phyloP scores from a whole-genome alignment of 2,797 vertebrate species.

The Neopelma chrysocephalum region DNA sequence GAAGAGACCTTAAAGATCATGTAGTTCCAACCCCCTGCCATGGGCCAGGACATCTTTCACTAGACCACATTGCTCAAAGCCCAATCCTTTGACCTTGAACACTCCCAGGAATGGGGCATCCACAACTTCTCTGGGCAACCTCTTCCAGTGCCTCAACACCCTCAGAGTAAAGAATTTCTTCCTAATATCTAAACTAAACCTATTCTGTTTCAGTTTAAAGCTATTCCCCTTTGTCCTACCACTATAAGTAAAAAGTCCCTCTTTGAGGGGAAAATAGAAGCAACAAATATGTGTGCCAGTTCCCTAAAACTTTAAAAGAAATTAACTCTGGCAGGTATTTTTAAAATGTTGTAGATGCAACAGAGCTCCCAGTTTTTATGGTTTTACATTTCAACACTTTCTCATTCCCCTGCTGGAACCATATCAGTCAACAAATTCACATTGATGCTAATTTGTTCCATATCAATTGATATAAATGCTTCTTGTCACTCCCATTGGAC shows the following conservation, averaged over 20 bases:
- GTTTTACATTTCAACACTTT: not conserved
- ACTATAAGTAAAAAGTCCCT: not conserved
- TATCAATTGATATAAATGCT: not conserved
- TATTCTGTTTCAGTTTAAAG: not conserved
- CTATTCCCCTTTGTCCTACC: not conserved
- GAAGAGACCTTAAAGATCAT: not conserved
- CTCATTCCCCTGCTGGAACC: not conserved
- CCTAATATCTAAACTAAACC: not conserved
- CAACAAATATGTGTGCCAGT: not conserved
- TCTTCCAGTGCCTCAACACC: not conserved
- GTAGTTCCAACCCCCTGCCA: not conserved
- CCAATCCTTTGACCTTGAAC: not conserved
- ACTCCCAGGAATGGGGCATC: not conserved
- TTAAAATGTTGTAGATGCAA: not conserved
- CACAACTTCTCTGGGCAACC: not conserved
- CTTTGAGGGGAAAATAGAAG: not conserved
- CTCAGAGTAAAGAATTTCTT: not conserved
- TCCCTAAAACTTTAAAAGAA: not conserved
- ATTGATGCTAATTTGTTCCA: not conserved
- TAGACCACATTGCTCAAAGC: not conserved
- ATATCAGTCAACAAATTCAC: not conserved
- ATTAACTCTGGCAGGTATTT: not conserved
- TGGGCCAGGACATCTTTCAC: not conserved
- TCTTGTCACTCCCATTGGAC: not conserved
- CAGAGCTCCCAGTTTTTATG: not conserved